These are phyloP conservation scores for Toxostoma redivivum DNA, from an alignment of 2,113 vertebrate species.

Conservation along the genomic window DNA sequence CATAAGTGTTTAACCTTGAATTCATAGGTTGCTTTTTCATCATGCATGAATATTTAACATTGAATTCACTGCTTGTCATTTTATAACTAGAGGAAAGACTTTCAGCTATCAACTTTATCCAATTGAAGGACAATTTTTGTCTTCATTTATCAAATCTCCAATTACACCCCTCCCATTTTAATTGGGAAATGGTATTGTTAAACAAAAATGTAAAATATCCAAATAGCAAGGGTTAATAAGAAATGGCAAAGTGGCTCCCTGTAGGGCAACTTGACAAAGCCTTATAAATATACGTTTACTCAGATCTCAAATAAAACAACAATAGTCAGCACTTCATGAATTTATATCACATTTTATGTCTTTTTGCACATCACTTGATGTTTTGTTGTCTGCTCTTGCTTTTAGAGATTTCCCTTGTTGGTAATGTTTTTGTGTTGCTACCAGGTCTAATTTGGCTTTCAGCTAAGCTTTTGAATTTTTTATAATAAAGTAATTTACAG, in stretches of 20 bases:
- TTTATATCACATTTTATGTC: slow-evolving; percentile 62
- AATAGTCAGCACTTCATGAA: slow-evolving; percentile 62
- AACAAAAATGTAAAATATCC: neutral
- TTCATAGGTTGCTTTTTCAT: neutral
- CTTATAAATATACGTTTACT: slow-evolving; percentile 42
- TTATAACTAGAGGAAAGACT: neutral
- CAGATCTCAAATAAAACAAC: slow-evolving; percentile 51
- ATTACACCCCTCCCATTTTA: neutral
- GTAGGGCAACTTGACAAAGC: neutral
- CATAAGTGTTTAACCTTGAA: slow-evolving; percentile 7
- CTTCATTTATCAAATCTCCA: neutral
- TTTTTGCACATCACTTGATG: slow-evolving; percentile 52
- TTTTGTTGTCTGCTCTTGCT: slow-evolving; percentile 54
- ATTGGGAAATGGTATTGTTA: neutral
- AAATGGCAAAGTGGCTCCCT: neutral
- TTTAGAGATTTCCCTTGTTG: slow-evolving; percentile 70
- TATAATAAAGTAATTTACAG: slow-evolving; percentile 78
- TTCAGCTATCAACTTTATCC: neutral
- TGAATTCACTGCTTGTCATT: neutral
- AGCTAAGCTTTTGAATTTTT: slow-evolving; percentile 75
- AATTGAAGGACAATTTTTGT: neutral
- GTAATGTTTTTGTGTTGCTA: slow-evolving; percentile 65
- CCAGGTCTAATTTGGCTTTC: slow-evolving; percentile 67
- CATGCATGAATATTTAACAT: neutral
- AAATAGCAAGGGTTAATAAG: neutral